Evolutionary conservation across 2,797 vertebrate genomes (phyloP).

Genomic region (Poecilia gillii): DNA sequence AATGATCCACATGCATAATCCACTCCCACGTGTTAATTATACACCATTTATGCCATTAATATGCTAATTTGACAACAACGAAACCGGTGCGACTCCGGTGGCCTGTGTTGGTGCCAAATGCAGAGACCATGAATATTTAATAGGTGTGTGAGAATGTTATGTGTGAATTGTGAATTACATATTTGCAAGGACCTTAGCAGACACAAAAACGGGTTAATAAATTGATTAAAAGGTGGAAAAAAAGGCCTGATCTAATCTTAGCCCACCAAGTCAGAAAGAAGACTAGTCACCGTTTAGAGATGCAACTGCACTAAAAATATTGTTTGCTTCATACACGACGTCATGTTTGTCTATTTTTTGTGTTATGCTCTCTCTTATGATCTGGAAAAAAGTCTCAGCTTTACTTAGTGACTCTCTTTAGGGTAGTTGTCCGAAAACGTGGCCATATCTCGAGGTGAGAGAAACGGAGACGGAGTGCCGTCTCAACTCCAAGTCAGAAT

Average conservation of each 20-base stretch:
- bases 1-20: conserved; percentile 64
- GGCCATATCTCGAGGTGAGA: neutral
- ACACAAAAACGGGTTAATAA: conserved; percentile 5
- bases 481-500: neutral
- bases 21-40: conserved; percentile 78
- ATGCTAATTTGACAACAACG: conserved; percentile 71
- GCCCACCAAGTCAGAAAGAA: neutral
- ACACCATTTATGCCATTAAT: conserved; percentile 76
- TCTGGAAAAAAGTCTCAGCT: neutral
- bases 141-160: conserved; percentile 44
- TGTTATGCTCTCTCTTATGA: neutral
- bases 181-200: neutral
- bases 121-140: conserved; percentile 65
- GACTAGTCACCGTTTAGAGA: neutral
- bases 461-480: neutral
- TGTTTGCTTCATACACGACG: neutral
- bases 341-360: neutral
- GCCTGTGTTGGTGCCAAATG: conserved; percentile 66
- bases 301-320: neutral
- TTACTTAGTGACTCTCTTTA: neutral
- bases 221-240: conserved; percentile 9
- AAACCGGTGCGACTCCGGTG: conserved; percentile 57
- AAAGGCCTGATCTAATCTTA: neutral
- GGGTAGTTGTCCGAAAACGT: neutral
- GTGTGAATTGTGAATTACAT: conserved; percentile 29